Percentiles rank a stretch among this genome's conserved stretches.
These are phyloP conservation scores for Megaceryle alcyon DNA, from an alignment of 2,797 vertebrate species.

Conservation along the genomic window DNA sequence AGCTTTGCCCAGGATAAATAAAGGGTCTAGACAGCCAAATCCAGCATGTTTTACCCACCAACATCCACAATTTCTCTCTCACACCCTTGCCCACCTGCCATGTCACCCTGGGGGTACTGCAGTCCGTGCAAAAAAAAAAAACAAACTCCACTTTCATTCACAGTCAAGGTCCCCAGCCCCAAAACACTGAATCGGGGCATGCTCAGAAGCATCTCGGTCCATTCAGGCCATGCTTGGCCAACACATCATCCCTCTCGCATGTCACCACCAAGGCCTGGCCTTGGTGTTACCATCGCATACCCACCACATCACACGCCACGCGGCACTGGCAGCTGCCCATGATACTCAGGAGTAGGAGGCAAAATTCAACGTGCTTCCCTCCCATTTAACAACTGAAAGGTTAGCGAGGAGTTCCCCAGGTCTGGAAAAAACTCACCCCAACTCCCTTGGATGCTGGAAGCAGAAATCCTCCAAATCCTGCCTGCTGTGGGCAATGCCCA, in stretches of 20 bases:
- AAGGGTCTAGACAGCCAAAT: background rate
- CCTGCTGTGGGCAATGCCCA: background rate
- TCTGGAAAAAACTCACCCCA: background rate
- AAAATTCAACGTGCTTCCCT: background rate
- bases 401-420: rapidly evolving
- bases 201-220: background rate
- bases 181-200: rapidly evolving
- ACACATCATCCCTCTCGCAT: rapidly evolving
- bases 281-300: background rate
- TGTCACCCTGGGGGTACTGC: rapidly evolving
- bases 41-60: rapidly evolving
- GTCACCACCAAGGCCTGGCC: background rate
- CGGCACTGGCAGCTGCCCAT: background rate
- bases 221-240: background rate
- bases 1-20: background rate
- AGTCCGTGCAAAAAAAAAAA: background rate
- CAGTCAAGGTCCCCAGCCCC: background rate
- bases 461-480: background rate
- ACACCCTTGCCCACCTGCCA: background rate
- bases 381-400: background rate
- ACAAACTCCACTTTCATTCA: rapidly evolving
- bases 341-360: background rate
- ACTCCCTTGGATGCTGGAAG: background rate
- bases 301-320: background rate
- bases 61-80: background rate